Percentiles rank a stretch among this genome's conserved stretches.
phyloP scores from a whole-genome alignment of 2,888 invertebrate genomes.

The Pinctada fucata region DNA sequence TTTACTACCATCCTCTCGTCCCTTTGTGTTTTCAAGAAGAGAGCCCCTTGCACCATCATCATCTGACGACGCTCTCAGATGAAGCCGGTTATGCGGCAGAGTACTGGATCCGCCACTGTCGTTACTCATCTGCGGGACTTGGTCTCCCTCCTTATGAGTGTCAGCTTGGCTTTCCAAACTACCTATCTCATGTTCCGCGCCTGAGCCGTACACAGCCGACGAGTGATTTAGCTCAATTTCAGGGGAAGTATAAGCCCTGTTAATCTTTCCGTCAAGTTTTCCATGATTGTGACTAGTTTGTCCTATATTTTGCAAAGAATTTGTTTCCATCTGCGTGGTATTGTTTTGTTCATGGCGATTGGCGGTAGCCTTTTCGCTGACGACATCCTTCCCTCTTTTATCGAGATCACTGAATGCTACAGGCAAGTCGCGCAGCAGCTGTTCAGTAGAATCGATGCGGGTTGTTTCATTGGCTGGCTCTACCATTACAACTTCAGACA shows the following conservation, averaged over 20 bases:
- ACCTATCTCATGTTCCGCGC: slow-evolving; percentile 19
- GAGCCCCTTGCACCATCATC: slow-evolving; percentile 42
- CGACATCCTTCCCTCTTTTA: slow-evolving; percentile 44
- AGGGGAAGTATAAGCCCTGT: slow-evolving; percentile 72
- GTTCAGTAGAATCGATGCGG: slow-evolving; percentile 72
- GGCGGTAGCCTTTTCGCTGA: slow-evolving; percentile 38
- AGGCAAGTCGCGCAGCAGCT: slow-evolving; percentile 51
- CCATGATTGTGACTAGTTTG: slow-evolving; percentile 23
- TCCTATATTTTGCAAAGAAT: slow-evolving; percentile 30
- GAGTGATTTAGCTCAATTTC: slow-evolving; percentile 70
- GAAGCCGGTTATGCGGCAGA: slow-evolving; percentile 30
- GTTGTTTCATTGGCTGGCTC: slow-evolving; percentile 69
- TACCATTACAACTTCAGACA: slow-evolving; percentile 68
- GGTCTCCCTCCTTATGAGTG: neutral
- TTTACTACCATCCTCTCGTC: slow-evolving; percentile 40
- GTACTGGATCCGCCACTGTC: neutral
- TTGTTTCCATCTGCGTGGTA: slow-evolving; percentile 40
- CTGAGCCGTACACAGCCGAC: slow-evolving; percentile 32
- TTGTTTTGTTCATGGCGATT: slow-evolving; percentile 42
- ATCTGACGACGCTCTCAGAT: slow-evolving; percentile 45
- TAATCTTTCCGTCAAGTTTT: slow-evolving; percentile 66
- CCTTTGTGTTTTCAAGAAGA: slow-evolving; percentile 36
- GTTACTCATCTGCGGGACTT: slow-evolving; percentile 18
- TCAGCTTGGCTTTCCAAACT: neutral
- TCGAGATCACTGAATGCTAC: slow-evolving; percentile 40